Percentiles rank a stretch among this genome's conserved stretches.
phyloP scores from a whole-genome alignment of 2,888 invertebrate species.

The Antitype chi region DNA sequence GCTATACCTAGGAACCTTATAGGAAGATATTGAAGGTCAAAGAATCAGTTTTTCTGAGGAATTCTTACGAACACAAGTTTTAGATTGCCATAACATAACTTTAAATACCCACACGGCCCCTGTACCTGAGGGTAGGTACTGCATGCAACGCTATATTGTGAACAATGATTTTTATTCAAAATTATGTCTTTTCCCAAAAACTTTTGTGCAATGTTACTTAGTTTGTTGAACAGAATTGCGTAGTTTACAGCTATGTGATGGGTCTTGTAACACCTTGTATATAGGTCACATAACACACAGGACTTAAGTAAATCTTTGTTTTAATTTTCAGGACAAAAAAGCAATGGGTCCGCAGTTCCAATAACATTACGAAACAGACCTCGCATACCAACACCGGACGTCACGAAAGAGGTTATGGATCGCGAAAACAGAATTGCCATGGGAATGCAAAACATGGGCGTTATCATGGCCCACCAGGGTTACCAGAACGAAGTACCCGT shows the following conservation, averaged over 20 bases:
- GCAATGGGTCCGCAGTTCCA: conserved; percentile 93
- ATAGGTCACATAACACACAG: neutral
- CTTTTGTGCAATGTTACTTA: neutral
- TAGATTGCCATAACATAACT: neutral
- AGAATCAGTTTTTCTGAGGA: neutral
- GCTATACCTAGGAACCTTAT: neutral
- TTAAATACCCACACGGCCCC: neutral
- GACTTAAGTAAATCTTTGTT: neutral
- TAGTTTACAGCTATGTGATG: no score
- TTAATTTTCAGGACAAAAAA: conserved; percentile 89
- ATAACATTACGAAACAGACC: conserved; percentile 94
- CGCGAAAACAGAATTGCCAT: conserved; percentile 92
- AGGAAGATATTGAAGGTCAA: neutral
- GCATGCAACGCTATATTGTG: neutral
- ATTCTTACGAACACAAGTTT: neutral
- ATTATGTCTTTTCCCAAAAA: neutral
- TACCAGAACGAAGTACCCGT: conserved; percentile 93
- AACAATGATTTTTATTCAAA: neutral
- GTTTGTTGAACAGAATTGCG: neutral
- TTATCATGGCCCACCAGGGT: conserved; percentile 93
- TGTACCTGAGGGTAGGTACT: neutral
- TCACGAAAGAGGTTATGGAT: conserved; percentile 94
- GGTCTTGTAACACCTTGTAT: neutral
- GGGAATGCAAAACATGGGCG: conserved; percentile 91
- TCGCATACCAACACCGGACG: conserved; percentile 97